Percentiles rank a stretch among this genome's conserved stretches.
Evolutionary conservation across 2,888 invertebrate species (phyloP).

Genomic region (Choristoneura rosaceana): DNA sequence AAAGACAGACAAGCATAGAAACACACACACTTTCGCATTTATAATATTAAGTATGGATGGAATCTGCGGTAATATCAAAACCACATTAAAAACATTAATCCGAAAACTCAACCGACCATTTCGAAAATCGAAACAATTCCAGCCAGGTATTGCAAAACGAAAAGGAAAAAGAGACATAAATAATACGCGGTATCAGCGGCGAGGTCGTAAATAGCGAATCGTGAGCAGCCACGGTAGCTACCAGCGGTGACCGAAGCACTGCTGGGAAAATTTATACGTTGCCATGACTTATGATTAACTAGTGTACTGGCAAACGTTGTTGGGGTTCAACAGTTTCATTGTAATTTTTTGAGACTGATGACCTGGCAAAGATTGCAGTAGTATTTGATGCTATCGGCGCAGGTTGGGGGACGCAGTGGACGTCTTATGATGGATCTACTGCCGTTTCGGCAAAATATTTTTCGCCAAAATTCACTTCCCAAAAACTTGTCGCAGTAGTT

Average conservation of each 20-base stretch:
- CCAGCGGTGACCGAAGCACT: conserved; percentile 27
- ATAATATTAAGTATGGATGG: too few relatives aligned
- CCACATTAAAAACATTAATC: neutral
- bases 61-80: neutral
- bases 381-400: too few relatives aligned
- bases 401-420: too few relatives aligned
- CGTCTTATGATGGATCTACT: too few relatives aligned
- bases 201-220: conserved; percentile 72
- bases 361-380: too few relatives aligned
- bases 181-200: conserved; percentile 70
- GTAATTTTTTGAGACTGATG: too few relatives aligned
- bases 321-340: neutral
- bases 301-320: neutral
- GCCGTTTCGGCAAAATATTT: too few relatives aligned
- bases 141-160: conserved; percentile 51
- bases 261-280: conserved; percentile 32
- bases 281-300: conserved; percentile 13
- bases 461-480: too few relatives aligned
- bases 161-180: conserved; percentile 79
- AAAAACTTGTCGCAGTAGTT: too few relatives aligned
- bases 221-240: conserved; percentile 55
- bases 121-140: conserved; percentile 51
- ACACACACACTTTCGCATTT: too few relatives aligned
- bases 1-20: too few relatives aligned
- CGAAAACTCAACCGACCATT: conserved; percentile 19